These are phyloP conservation scores for Oncorhynchus clarkii DNA, from an alignment of 2,113 vertebrate species.

Conservation along the genomic window DNA sequence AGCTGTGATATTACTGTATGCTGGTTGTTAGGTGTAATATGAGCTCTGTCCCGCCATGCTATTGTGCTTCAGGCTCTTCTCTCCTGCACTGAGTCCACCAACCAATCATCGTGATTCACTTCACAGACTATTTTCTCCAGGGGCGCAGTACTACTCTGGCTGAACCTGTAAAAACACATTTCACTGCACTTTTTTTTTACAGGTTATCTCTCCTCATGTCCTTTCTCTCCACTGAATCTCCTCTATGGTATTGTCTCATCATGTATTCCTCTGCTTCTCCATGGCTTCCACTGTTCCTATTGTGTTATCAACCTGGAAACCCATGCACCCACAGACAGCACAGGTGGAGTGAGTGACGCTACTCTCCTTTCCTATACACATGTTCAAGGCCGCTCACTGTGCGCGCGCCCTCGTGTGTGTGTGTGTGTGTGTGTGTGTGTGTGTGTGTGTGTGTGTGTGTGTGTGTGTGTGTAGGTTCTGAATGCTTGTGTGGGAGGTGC, in stretches of 20 bases:
- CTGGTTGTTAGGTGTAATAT: conserved; percentile 39
- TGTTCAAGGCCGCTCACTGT: conserved; percentile 47
- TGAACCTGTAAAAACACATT: no score
- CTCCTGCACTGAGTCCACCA: no score
- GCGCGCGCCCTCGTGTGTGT: neutral
- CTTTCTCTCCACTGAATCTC: no score
- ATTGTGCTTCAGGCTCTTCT: neutral
- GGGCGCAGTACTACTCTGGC: no score
- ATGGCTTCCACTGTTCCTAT: no score
- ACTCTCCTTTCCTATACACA: conserved; percentile 52
- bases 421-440: neutral
- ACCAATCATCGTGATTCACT: no score
- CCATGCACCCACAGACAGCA: neutral
- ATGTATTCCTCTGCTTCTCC: no score
- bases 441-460: neutral
- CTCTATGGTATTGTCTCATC: no score
- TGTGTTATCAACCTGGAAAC: no score
- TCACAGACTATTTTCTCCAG: no score
- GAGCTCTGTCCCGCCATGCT: conserved; percentile 2
- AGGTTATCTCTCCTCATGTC: no score
- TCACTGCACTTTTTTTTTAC: no score
- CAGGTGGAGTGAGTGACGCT: conserved; percentile 61
- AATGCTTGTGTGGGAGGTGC: conserved; percentile 11
- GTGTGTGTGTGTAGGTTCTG: neutral
- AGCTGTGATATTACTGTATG: neutral